These are phyloP conservation scores for Cerastoderma edule DNA, from an alignment of 2,888 invertebrate species.

Conservation along the genomic window DNA sequence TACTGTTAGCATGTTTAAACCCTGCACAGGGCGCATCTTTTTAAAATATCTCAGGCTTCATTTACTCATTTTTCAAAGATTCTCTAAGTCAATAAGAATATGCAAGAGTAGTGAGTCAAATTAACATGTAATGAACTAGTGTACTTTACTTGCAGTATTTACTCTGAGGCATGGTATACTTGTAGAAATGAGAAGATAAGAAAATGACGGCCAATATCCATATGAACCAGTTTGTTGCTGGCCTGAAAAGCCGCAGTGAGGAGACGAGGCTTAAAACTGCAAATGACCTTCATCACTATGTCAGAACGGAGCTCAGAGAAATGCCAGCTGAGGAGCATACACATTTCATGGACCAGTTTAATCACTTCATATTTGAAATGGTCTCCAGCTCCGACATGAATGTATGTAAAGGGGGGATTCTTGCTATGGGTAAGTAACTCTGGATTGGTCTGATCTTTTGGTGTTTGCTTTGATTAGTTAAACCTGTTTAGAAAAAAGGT, in stretches of 20 bases:
- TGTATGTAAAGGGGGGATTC: constrained; percentile 97
- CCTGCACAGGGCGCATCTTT: too few relatives aligned
- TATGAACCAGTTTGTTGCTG: constrained; percentile 87
- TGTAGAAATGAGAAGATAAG: neutral
- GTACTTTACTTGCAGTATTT: neutral
- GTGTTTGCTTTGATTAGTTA: too few relatives aligned
- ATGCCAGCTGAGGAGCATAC: constrained; percentile 93
- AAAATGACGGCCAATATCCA: constrained; percentile 52
- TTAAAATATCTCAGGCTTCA: neutral
- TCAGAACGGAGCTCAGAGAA: constrained; percentile 87
- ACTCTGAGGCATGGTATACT: neutral
- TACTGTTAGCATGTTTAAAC: too few relatives aligned
- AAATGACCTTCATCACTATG: constrained; percentile 94
- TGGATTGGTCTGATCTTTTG: too few relatives aligned
- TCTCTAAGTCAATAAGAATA: neutral
- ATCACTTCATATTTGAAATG: constrained; percentile 98
- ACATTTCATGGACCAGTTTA: constrained; percentile 96
- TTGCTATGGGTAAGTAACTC: constrained; percentile 89
- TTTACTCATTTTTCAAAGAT: neutral
- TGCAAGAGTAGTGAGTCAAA: neutral
- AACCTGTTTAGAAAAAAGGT: too few relatives aligned
- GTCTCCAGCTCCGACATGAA: constrained; percentile 95
- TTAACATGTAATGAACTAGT: neutral
- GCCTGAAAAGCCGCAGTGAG: constrained; percentile 94
- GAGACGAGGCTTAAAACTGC: constrained; percentile 94